Percentiles rank a stretch among this genome's conserved stretches.
phyloP scores from a whole-genome alignment of 2,888 invertebrate genomes.

The Drosophila pseudotakahashii region DNA sequence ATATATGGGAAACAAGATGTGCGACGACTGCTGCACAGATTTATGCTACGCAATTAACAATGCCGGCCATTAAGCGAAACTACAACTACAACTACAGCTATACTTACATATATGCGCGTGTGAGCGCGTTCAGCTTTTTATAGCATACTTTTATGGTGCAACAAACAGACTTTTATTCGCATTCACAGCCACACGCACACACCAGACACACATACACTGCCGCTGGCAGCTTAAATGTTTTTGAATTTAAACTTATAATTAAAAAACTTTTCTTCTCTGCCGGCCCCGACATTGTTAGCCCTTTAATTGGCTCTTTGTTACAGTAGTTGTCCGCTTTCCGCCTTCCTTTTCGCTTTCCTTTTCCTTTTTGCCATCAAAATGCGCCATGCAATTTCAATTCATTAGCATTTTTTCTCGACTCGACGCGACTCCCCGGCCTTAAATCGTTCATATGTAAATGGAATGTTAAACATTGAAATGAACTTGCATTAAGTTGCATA shows the following conservation, averaged over 20 bases:
- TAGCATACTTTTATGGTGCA: conserved; percentile 71
- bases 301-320: conserved; percentile 74
- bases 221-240: conserved; percentile 52
- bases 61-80: conserved; percentile 65
- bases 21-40: conserved; percentile 65
- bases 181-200: conserved; percentile 38
- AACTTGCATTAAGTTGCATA: conserved; percentile 75
- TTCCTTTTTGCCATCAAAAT: not conserved
- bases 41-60: conserved; percentile 74
- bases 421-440: conserved; percentile 40
- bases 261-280: conserved; percentile 63
- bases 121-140: conserved; percentile 52
- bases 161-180: conserved; percentile 70
- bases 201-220: not conserved
- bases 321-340: conserved; percentile 39
- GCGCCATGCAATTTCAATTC: conserved; percentile 58
- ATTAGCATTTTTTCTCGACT: conserved; percentile 42
- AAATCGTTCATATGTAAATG: conserved; percentile 76
- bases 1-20: conserved; percentile 62
- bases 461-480: conserved; percentile 75
- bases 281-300: conserved; percentile 66
- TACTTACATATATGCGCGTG: conserved; percentile 30
- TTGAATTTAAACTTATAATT: conserved; percentile 78
- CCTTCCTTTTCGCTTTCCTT: not conserved
- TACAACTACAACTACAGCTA: conserved; percentile 48